phyloP scores from a whole-genome alignment of 2,797 vertebrate species.

The Synaphobranchus kaupii region DNA sequence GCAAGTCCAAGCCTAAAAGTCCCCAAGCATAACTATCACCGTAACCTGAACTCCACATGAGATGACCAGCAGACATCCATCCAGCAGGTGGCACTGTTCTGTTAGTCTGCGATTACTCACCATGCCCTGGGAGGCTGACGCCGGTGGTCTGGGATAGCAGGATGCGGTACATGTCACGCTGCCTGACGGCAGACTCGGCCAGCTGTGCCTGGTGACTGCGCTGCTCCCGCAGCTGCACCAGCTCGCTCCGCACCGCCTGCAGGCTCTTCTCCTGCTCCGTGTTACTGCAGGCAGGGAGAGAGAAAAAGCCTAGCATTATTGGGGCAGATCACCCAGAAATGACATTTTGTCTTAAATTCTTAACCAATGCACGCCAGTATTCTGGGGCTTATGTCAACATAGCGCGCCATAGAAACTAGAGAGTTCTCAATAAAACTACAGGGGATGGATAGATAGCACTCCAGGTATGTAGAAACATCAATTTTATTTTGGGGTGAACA shows the following conservation, averaged over 20 bases:
- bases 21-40: not conserved
- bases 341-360: too few species aligned
- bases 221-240: conserved; percentile 83
- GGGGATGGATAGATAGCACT: too few species aligned
- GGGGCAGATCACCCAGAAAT: too few species aligned
- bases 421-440: too few species aligned
- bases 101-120: conserved; percentile 57
- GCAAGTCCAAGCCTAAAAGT: not conserved
- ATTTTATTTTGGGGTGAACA: too few species aligned
- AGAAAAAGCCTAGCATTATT: too few species aligned
- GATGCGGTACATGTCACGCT: conserved; percentile 95
- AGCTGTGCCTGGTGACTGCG: conserved; percentile 89
- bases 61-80: not conserved
- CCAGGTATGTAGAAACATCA: too few species aligned
- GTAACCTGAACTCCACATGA: not conserved
- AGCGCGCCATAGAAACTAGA: too few species aligned
- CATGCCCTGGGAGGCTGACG: conserved; percentile 82
- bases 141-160: conserved; percentile 89
- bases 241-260: conserved; percentile 75
- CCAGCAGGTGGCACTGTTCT: not conserved
- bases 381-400: too few species aligned
- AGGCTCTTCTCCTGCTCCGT: conserved; percentile 77
- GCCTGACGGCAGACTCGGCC: conserved; percentile 86
- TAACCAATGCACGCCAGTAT: too few species aligned
- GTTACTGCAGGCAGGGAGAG: conserved; percentile 52